These are phyloP conservation scores for Lindbergichthys nudifrons DNA, from an alignment of 2,797 vertebrate species.

Conservation along the genomic window DNA sequence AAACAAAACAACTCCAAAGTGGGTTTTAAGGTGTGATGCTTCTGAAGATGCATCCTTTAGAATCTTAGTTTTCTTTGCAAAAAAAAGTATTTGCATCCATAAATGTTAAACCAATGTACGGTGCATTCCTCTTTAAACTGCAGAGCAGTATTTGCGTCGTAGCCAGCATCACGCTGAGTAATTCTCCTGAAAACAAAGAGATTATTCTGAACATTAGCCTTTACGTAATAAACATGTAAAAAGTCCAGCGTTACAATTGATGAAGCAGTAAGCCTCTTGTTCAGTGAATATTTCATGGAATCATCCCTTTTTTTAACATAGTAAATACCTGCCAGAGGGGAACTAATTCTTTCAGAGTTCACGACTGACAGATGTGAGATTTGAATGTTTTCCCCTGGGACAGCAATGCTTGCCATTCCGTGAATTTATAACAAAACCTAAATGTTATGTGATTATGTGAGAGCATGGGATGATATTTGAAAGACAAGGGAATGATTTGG, in stretches of 20 bases:
- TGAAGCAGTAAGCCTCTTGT: constrained; percentile 59
- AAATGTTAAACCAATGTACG: background rate
- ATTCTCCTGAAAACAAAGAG: constrained; percentile 51
- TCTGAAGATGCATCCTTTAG: background rate
- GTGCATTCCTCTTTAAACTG: background rate
- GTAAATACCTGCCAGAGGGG: constrained; percentile 44
- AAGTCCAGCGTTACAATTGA: constrained; percentile 35
- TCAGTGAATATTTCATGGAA: constrained; percentile 16
- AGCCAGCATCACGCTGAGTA: constrained; percentile 3
- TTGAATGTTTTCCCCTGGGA: constrained; percentile 7
- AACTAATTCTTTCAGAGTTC: constrained; percentile 12
- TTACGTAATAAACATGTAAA: constrained; percentile 51
- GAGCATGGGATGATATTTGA: constrained; percentile 23
- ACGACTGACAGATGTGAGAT: constrained; percentile 44
- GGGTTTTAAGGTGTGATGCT: background rate
- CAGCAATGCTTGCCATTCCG: background rate
- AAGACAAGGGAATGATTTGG: constrained; percentile 14
- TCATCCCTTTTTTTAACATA: constrained; percentile 49
- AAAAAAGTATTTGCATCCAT: background rate
- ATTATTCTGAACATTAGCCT: constrained; percentile 59
- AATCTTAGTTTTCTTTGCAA: background rate
- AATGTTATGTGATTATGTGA: constrained; percentile 48
- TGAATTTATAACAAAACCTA: constrained; percentile 29
- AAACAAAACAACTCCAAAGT: background rate
- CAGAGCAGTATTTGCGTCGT: background rate